Conservation (phyloP, 2,113 vertebrate species). For the Pituophis catenifer region DNA sequence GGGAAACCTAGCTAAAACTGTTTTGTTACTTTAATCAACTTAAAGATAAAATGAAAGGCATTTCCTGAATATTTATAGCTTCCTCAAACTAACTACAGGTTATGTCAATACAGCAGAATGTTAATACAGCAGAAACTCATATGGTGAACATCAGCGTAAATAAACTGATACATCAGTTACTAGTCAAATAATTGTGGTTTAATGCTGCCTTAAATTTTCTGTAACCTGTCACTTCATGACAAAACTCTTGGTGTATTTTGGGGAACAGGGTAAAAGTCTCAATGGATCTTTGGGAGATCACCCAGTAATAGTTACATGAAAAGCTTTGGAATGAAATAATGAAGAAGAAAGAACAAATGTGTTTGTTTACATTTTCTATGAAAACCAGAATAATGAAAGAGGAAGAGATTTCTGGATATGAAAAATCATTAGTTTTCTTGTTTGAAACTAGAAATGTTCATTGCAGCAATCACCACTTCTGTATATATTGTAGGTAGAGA, state of each 20-base stretch:
- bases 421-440: constrained; percentile 19
- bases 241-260: background rate
- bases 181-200: constrained; percentile 8
- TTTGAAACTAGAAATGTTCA: constrained; percentile 17
- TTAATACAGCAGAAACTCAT: constrained; percentile 14
- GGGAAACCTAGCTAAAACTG: constrained; percentile 8
- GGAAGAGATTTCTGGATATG: constrained; percentile 6
- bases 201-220: background rate
- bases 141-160: background rate
- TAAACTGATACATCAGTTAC: background rate
- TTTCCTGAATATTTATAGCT: constrained; percentile 30
- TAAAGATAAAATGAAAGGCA: constrained; percentile 30
- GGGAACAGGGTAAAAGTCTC: background rate
- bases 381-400: background rate
- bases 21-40: constrained; percentile 30
- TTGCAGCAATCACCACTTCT: constrained; percentile 9
- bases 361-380: constrained; percentile 21
- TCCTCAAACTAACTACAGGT: constrained; percentile 11
- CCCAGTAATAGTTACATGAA: background rate
- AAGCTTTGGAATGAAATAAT: constrained; percentile 7
- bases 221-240: background rate
- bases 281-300: constrained; percentile 1
- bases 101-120: background rate
- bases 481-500: background rate
- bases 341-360: constrained; percentile 7